Evolutionary conservation across 2,113 vertebrate genomes (phyloP), one percentile per base, ranked within the genome.

Genomic region (Aspiorhynchus laticeps): DNA sequence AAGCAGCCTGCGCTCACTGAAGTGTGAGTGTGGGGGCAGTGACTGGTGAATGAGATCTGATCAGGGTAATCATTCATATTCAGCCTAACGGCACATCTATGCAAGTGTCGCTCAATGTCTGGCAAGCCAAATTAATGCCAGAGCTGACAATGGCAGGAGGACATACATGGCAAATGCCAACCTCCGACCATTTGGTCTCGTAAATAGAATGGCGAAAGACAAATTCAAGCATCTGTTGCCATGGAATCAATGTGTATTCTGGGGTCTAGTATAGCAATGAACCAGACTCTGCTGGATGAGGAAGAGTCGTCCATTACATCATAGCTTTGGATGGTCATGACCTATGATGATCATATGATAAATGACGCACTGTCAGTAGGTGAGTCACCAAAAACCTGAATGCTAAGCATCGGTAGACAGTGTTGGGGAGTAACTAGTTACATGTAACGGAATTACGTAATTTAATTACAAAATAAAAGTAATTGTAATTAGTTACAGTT

Each of bases 61-160:
- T 83, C 87, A 65, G 80, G 90, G 85, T 88, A 61, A 82, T 89
- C 86, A 61, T 89, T 90, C 86, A 89, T 89, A 88, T 48, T 38
- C 83, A 84, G 75, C 89, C 87, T 56, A 9, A 38, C 89, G 85
- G 90, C 88, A 88, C 38, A 24, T 38, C 17, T 73, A 69, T 88
- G 83, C 88, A 91, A 78, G 56, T 86, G 86, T 38, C 53, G 78
- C 88, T 86, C 53, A 31, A 41, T 26, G 51, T 5, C 65, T 51
- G 86, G 46, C 86, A 86, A 28, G 43, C 85, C 79, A 88, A 89
- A 88, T 88, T 76, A 0, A 31, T 83, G 41, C 17, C 61, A 31
- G 61, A 31, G 0, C 21, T 10, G 6, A 73, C 69, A 59, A 73
- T 36, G 17, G 48, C 78, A 69, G 3, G n/a, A 51, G 17, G 19